phyloP scores from a whole-genome alignment of 2,113 vertebrate species.

The Oxyruncus cristatus region DNA sequence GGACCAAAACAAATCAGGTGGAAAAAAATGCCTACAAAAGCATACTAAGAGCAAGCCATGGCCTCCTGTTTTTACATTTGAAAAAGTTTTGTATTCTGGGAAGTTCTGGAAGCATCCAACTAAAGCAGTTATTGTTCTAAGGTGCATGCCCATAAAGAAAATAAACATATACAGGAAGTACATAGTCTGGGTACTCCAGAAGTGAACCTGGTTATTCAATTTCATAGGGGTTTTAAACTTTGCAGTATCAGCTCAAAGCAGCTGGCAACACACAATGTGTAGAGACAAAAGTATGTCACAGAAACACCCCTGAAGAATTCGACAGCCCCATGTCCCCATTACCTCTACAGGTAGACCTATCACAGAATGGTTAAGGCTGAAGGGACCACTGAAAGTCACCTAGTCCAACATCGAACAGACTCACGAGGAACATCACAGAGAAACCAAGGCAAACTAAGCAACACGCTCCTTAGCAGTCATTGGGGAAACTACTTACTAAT shows the following conservation, averaged over 20 bases:
- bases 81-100: not conserved
- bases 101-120: not conserved
- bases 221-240: not conserved
- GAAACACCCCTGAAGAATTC: not conserved
- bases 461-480: not conserved
- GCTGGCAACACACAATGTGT: not conserved
- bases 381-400: not conserved
- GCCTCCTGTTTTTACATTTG: not conserved
- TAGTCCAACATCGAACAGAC: not conserved
- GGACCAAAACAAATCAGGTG: not conserved
- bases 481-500: not conserved
- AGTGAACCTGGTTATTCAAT: not conserved
- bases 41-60: not conserved
- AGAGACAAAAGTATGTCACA: not conserved
- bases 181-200: not conserved
- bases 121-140: not conserved
- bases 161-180: not conserved
- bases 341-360: not conserved
- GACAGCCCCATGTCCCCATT: not conserved
- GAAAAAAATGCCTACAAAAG: not conserved
- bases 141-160: not conserved
- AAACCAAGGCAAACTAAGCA: not conserved
- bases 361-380: not conserved
- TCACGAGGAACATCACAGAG: not conserved
- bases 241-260: not conserved